Conservation (phyloP, 2,888 invertebrate genomes). For the Cyrtodaria siliqua region DNA sequence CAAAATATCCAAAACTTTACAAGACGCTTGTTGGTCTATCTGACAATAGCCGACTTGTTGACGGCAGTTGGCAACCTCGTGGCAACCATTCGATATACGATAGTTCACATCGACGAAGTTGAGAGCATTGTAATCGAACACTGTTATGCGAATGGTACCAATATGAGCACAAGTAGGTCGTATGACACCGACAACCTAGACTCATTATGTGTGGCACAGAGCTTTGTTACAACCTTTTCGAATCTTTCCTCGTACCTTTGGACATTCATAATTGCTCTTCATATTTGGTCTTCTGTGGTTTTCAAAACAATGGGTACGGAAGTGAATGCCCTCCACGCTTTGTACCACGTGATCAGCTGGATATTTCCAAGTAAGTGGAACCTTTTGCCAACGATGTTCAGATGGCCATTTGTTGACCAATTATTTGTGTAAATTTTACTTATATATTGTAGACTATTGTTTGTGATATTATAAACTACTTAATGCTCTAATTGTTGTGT, state of each 20-base stretch:
- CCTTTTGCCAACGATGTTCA: too few relatives aligned
- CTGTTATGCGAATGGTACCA: neutral
- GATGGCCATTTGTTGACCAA: too few relatives aligned
- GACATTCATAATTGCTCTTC: slow-evolving; percentile 53
- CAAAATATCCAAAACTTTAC: slow-evolving; percentile 48
- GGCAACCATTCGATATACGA: slow-evolving; percentile 44
- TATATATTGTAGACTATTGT: too few relatives aligned
- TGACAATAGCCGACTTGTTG: slow-evolving; percentile 63
- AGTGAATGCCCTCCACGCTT: slow-evolving; percentile 6
- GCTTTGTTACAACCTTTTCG: slow-evolving; percentile 56
- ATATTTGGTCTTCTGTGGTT: slow-evolving; percentile 42
- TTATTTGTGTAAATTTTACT: too few relatives aligned
- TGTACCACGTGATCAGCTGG: slow-evolving; percentile 49
- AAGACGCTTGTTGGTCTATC: slow-evolving; percentile 58
- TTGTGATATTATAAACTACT: too few relatives aligned
- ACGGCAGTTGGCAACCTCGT: slow-evolving; percentile 58
- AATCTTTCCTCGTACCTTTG: slow-evolving; percentile 55
- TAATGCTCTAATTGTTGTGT: too few relatives aligned
- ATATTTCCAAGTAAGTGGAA: slow-evolving; percentile 35
- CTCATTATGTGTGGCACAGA: slow-evolving; percentile 44
- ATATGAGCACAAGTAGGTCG: neutral
- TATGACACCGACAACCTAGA: neutral
- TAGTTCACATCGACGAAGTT: slow-evolving; percentile 13
- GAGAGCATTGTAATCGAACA: too few relatives aligned
- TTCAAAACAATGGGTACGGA: slow-evolving; percentile 21